phyloP scores from a whole-genome alignment of 2,113 vertebrate genomes.

The Oreochromis tanganicae region DNA sequence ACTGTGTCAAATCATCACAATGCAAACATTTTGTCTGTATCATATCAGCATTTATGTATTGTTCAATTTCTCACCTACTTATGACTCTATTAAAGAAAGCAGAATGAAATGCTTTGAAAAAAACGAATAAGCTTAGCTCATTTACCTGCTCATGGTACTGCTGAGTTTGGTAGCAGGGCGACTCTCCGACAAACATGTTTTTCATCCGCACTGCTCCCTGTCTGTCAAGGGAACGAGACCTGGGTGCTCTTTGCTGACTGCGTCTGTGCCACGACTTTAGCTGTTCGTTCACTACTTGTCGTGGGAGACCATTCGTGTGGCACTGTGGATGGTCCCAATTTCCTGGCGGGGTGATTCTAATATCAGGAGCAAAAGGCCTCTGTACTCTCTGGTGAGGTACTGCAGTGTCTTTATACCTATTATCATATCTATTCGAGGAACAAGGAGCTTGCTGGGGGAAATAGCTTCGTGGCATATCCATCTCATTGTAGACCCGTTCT shows the following conservation, averaged over 20 bases:
- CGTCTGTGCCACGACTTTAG: slow-evolving; percentile 82
- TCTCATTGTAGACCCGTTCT: slow-evolving; percentile 47
- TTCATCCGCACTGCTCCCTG: slow-evolving; percentile 75
- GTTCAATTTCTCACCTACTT: neutral
- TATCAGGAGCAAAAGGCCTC: slow-evolving; percentile 52
- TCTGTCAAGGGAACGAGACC: slow-evolving; percentile 80
- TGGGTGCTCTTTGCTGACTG: slow-evolving; percentile 65
- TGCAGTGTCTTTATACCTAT: slow-evolving; percentile 53
- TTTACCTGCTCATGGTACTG: slow-evolving; percentile 65
- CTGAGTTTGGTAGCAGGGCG: slow-evolving; percentile 31
- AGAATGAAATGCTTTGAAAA: neutral
- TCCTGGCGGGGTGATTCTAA: slow-evolving; percentile 71
- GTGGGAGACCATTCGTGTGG: slow-evolving; percentile 51
- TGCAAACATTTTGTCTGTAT: neutral
- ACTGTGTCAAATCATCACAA: neutral
- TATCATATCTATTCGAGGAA: slow-evolving; percentile 37
- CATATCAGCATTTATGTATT: neutral
- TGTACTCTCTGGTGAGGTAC: slow-evolving; percentile 47
- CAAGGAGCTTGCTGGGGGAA: slow-evolving; percentile 50
- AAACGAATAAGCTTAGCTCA: neutral
- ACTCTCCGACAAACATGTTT: slow-evolving; percentile 41
- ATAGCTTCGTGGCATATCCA: slow-evolving; percentile 56
- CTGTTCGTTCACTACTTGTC: slow-evolving; percentile 77
- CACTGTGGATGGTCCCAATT: slow-evolving; percentile 70
- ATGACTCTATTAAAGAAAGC: neutral